Percentiles rank a stretch among this genome's conserved stretches.
Conservation (phyloP, 2,888 invertebrate species). For the Endomychus coccineus region DNA sequence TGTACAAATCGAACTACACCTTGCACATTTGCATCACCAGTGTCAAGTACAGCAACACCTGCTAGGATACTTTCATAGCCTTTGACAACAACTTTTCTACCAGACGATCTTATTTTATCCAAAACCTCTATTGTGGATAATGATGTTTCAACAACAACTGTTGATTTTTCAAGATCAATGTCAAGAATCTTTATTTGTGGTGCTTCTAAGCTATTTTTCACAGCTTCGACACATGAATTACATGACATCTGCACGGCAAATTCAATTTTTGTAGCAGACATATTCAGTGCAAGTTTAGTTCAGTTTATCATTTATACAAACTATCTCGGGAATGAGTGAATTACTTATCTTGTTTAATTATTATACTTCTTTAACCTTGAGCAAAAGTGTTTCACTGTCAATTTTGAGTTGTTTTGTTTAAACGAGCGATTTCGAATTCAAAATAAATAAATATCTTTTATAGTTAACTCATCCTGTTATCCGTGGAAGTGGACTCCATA, state of each 20-base stretch:
- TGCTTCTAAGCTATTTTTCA: constrained; percentile 44
- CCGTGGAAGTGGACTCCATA: too few relatives aligned
- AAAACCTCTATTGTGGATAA: constrained; percentile 55
- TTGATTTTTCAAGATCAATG: constrained; percentile 55
- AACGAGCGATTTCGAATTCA: too few relatives aligned
- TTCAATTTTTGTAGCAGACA: constrained; percentile 49
- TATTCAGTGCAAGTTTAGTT: too few relatives aligned
- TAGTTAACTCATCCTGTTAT: too few relatives aligned
- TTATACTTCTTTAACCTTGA: too few relatives aligned
- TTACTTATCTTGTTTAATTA: too few relatives aligned
- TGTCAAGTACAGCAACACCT: constrained; percentile 70
- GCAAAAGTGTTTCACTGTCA: too few relatives aligned
- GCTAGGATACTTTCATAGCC: constrained; percentile 65
- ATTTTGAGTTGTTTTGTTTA: too few relatives aligned
- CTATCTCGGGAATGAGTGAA: too few relatives aligned
- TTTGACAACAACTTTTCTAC: constrained; percentile 66
- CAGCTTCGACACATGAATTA: constrained; percentile 47
- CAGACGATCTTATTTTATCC: constrained; percentile 49
- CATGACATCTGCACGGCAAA: constrained; percentile 60
- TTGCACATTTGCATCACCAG: constrained; percentile 43
- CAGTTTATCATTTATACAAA: too few relatives aligned
- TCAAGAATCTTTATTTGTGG: constrained; percentile 46
- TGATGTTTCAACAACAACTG: constrained; percentile 60
- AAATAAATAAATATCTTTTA: too few relatives aligned
- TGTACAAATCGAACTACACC: constrained; percentile 77